Evolutionary conservation across 2,888 invertebrate species (phyloP), one percentile per base, ranked within the genome.

Genomic region (Adela reaumurella): DNA sequence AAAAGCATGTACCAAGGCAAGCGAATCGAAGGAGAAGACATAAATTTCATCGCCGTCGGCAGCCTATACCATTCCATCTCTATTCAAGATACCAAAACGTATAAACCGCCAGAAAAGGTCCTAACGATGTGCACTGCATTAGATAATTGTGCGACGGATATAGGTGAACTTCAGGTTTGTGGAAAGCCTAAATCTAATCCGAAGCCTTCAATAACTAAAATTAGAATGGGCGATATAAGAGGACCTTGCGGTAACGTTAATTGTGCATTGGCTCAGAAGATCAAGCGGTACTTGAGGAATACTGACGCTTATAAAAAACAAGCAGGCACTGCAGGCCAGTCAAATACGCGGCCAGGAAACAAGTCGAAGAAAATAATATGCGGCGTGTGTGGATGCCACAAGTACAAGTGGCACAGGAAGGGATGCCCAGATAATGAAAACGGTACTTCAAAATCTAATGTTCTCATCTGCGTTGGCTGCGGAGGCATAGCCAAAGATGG

Each of bases 161-260:
- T 43, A 2, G 53, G 47, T 71, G 71, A 54, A 54, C 5, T 24
- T 10, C 17, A 6, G 11, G 4, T 24, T 4, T 24, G 24, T 24
- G 18, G 51, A 57, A 16, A 64, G 62, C 10, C 6, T 24, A 10
- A 14, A 35, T 11, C 35, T 35, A 35, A 3, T 14, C 6, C 3
- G 14, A 35, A 35, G n/a, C 8, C 35, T 3, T 3, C 8, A 6
- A 24, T 73, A 18, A 62, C 70, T 49, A 73, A 72, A 54, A 68
- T 78, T 46, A 66, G 67, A 55, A 78, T 78, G 76, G 77, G 78
- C 49, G 77, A 78, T 53, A 78, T 78, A 29, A 63, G 59, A 43
- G 78, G 78, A 3, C 77, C 78, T 1, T 78, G 78, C 58, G 78
- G 78, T 45, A 78, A 78, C 56, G 49, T 62, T 19, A 76, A 71